A percentile compares a stretch with the other conserved stretches of the same genome.
Conservation (phyloP, 2,888 invertebrate species). For the Alcis repandata region DNA sequence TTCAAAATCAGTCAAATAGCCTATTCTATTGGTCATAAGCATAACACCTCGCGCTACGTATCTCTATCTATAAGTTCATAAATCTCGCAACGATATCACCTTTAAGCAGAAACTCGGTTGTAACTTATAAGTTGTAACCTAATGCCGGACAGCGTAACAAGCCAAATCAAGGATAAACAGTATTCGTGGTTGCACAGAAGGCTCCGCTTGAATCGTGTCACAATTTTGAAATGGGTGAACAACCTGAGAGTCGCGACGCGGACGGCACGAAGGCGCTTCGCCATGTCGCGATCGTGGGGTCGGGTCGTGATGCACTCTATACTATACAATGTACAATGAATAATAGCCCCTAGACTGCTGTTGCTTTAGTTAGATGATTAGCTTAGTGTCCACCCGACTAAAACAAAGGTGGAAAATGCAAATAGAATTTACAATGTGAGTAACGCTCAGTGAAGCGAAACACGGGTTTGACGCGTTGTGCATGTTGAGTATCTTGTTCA, state of each 20-base stretch:
- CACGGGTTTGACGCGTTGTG: background rate
- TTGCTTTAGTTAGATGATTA: background rate
- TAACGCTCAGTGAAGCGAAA: background rate
- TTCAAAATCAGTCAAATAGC: too few species aligned
- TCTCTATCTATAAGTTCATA: background rate
- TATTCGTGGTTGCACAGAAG: slow-evolving; percentile 24
- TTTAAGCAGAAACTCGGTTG: background rate
- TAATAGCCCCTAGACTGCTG: background rate
- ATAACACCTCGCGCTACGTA: too few species aligned
- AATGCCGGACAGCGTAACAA: background rate
- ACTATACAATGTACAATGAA: background rate
- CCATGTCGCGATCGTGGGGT: slow-evolving; percentile 61
- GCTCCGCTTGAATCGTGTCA: slow-evolving; percentile 36
- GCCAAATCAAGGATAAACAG: slow-evolving; percentile 20
- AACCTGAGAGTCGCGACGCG: slow-evolving; percentile 53
- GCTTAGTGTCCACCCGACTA: background rate
- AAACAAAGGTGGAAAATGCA: background rate
- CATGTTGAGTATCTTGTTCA: background rate
- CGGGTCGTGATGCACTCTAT: slow-evolving; percentile 58
- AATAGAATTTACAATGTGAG: background rate
- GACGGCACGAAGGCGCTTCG: slow-evolving; percentile 50
- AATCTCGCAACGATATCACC: background rate
- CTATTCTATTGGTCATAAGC: too few species aligned
- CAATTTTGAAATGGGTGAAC: slow-evolving; percentile 55
- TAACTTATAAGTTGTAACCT: slow-evolving; percentile 7